phyloP scores from a whole-genome alignment of 2,113 vertebrate genomes.

The Origma solitaria region DNA sequence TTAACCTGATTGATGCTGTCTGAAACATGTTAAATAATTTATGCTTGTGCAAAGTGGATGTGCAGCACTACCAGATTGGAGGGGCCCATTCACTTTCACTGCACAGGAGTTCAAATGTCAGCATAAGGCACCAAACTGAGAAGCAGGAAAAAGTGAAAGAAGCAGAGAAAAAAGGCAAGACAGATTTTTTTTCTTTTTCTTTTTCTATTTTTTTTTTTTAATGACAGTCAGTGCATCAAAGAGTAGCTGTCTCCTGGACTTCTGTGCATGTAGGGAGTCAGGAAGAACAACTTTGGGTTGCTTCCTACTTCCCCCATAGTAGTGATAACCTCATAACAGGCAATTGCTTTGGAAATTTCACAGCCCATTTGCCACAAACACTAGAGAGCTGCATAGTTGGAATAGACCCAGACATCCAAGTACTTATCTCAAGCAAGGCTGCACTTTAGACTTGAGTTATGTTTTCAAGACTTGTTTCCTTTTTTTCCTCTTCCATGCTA shows the following conservation, averaged over 20 bases:
- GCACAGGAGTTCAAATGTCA: neutral
- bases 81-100: neutral
- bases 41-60: neutral
- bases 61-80: neutral
- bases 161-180: neutral
- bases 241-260: neutral
- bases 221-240: neutral
- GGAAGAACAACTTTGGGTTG: neutral
- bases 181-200: no score
- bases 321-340: neutral
- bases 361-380: neutral
- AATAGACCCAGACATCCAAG: neutral
- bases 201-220: neutral
- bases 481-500: neutral
- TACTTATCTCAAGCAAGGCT: neutral
- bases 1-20: neutral
- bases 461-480: neutral
- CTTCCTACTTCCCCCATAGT: neutral
- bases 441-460: neutral
- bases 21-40: conserved; percentile 1
- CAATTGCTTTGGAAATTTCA: neutral
- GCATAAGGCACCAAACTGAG: neutral
- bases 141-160: fast-evolving
- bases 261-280: neutral
- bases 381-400: neutral